These are phyloP conservation scores for Holacanthella duospinosa DNA, from an alignment of 2,888 invertebrate genomes.

Conservation along the genomic window DNA sequence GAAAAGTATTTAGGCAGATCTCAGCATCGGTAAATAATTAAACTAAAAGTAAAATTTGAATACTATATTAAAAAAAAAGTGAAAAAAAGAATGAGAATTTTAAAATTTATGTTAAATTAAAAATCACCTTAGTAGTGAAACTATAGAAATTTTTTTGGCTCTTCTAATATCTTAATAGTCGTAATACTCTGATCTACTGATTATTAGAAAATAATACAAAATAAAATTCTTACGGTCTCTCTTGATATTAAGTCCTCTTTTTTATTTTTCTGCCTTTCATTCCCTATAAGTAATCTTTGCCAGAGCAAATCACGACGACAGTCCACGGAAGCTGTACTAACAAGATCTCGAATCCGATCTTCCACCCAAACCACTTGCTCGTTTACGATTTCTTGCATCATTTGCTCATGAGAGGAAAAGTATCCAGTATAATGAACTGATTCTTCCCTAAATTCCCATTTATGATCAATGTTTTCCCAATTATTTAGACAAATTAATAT, in stretches of 20 bases:
- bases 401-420: slow-evolving; percentile 56
- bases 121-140: too few relatives aligned
- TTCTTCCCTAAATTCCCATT: slow-evolving; percentile 46
- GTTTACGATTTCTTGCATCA: slow-evolving; percentile 53
- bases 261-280: slow-evolving; percentile 34
- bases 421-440: slow-evolving; percentile 59
- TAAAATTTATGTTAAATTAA: too few relatives aligned
- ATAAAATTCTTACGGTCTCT: slow-evolving; percentile 22
- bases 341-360: slow-evolving; percentile 51
- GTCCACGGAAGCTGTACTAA: slow-evolving; percentile 54
- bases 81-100: too few relatives aligned
- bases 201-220: background rate
- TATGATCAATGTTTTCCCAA: background rate
- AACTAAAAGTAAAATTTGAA: background rate
- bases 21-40: too few relatives aligned
- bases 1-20: too few relatives aligned
- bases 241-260: slow-evolving; percentile 35
- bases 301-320: slow-evolving; percentile 60
- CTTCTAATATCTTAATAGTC: background rate
- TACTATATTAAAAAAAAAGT: too few relatives aligned
- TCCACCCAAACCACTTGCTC: slow-evolving; percentile 50
- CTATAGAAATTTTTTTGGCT: too few relatives aligned
- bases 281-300: slow-evolving; percentile 52
- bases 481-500: background rate
- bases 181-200: background rate